Conservation (phyloP, 1,140 invertebrate genomes). For the Carposina sasakii region DNA sequence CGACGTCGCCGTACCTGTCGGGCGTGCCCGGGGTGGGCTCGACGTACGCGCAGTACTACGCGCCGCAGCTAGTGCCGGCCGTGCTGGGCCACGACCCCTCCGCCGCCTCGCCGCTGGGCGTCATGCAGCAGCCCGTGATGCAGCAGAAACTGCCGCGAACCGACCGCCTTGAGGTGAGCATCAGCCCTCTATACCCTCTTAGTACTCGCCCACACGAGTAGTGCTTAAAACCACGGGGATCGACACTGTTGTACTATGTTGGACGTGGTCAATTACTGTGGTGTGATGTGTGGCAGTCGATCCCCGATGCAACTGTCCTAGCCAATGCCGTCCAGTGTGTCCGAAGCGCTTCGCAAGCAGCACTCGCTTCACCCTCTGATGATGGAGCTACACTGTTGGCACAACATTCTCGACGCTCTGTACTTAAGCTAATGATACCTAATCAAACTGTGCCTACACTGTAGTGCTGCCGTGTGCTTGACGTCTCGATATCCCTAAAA, state of each 20-base stretch:
- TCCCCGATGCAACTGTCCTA: not conserved
- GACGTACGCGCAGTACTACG: slow-evolving; percentile 90
- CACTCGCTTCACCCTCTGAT: slow-evolving; percentile 61
- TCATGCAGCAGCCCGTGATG: slow-evolving; percentile 87
- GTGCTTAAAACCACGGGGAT: slow-evolving; percentile 48
- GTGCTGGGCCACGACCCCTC: slow-evolving; percentile 88
- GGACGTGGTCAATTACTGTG: slow-evolving; percentile 41
- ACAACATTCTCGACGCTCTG: slow-evolving; percentile 14
- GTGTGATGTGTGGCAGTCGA: slow-evolving; percentile 19
- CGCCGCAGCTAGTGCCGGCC: slow-evolving; percentile 88
- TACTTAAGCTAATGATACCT: too few species aligned
- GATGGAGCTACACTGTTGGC: slow-evolving; percentile 48
- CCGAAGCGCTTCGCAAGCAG: slow-evolving; percentile 61
- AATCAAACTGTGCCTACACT: slow-evolving; percentile 42
- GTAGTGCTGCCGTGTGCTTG: slow-evolving; percentile 38
- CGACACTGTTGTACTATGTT: slow-evolving; percentile 23
- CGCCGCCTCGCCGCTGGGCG: slow-evolving; percentile 75
- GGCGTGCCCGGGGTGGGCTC: slow-evolving; percentile 87
- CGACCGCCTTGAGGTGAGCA: slow-evolving; percentile 93
- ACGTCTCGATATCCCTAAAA: too few species aligned
- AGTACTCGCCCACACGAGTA: slow-evolving; percentile 29
- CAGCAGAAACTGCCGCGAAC: slow-evolving; percentile 95
- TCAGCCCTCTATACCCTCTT: slow-evolving; percentile 10
- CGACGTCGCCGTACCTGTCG: slow-evolving; percentile 90
- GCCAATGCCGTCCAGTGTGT: slow-evolving; percentile 34